A percentile compares a stretch with the other conserved stretches of the same genome.
phyloP scores from a whole-genome alignment of 2,113 vertebrate species.

The Urocitellus parryii region DNA sequence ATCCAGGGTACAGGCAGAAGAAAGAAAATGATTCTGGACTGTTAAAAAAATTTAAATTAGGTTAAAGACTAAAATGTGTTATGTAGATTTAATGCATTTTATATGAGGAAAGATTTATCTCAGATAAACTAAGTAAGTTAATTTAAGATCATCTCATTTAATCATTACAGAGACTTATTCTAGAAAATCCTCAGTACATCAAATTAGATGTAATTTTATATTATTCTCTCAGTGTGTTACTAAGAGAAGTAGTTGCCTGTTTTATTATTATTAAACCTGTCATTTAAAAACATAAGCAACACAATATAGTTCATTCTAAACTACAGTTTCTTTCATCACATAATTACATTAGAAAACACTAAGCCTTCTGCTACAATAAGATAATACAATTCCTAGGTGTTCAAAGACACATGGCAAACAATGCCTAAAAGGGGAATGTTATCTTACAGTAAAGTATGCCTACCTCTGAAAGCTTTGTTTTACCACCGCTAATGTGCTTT shows the following conservation, averaged over 20 bases:
- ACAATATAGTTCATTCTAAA: constrained; percentile 66
- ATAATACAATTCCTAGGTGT: constrained; percentile 77
- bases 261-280: constrained; percentile 75
- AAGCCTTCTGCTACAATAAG: constrained; percentile 76
- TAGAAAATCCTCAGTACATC: constrained; percentile 30
- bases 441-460: constrained; percentile 71
- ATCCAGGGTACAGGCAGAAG: neutral
- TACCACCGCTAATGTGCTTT: constrained; percentile 45
- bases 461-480: constrained; percentile 63
- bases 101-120: constrained; percentile 4
- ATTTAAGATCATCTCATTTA: constrained; percentile 58
- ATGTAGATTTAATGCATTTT: constrained; percentile 16
- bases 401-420: constrained; percentile 76
- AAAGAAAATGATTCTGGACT: neutral
- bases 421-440: constrained; percentile 65
- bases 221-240: constrained; percentile 53
- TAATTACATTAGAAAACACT: constrained; percentile 75
- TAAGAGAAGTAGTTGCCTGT: constrained; percentile 13
- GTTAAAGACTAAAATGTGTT: neutral
- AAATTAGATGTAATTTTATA: constrained; percentile 51
- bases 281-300: constrained; percentile 68
- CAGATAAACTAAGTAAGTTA: neutral
- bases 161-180: constrained; percentile 49
- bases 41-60: constrained; percentile 27
- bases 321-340: constrained; percentile 58